Base-by-base conservation (phyloP, 2,888 invertebrate species). In the Nephrocerus scutellatus region DNA sequence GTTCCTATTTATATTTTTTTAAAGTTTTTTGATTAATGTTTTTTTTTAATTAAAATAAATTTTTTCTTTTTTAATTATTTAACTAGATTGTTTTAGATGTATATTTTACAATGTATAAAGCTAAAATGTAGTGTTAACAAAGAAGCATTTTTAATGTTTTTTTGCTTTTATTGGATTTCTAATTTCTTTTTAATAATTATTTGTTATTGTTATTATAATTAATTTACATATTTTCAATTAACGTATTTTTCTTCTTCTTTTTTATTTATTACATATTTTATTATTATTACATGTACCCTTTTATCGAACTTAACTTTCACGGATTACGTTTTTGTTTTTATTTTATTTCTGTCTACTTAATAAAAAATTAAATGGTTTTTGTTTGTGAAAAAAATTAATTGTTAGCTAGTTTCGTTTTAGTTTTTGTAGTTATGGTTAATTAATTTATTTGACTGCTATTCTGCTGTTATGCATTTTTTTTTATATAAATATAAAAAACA, bases 101-200 rank as follows among this genome's bases (percentile, higher is more conserved):
- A 41, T 54, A 54, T 52, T 50, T 55, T 56, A 56, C 55, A 55
- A 55, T 55, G 51, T 53, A 55, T 54, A 55, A 55, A 57, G 57
- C 57, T 57, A 55, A 55, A 54, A 53, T 51, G 51, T 54, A 43
- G 63, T 62, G 53, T 63, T 58, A 61, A 63, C 62, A 63, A 63
- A 63, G 60, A 63, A 63, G 63, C 61, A 55, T 56, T 59, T 51
- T 55, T 51, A 50, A 46, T 9, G 23, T 16, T 24, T 22, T 22
- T 5, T 6, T 25, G n/a, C 5, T 29, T 3, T 33, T 14, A 25
- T 10, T 36, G 20, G 7, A 15, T 30, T 35, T 18, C 14, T 39
- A 23, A 25, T 39, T 36, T 40, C n/a, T 28, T 29, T 19, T 22
- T 29, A 19, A 20, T 28, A 12, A 8, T n/a, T 33, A n/a, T 29